Evolutionary conservation across 1,140 invertebrate genomes (phyloP).

Genomic region (Zaprionus ghesquierei): DNA sequence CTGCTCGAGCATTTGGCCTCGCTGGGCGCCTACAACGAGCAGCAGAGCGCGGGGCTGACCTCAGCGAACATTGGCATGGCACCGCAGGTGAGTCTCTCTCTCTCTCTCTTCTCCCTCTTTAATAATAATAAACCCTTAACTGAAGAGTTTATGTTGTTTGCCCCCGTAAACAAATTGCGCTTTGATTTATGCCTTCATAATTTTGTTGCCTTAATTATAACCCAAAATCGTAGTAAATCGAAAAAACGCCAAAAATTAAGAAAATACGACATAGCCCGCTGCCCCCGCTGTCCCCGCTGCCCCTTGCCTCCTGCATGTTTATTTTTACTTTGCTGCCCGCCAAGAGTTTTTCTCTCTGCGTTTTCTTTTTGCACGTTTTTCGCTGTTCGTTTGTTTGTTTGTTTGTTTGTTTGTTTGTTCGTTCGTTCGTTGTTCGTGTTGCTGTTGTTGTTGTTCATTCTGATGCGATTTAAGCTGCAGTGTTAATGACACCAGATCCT

Average conservation of each 20-base stretch:
- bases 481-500: slow-evolving; percentile 44
- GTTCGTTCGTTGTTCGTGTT: slow-evolving; percentile 26
- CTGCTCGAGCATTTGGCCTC: slow-evolving; percentile 96
- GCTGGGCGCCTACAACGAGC: slow-evolving; percentile 86
- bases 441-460: slow-evolving; percentile 42
- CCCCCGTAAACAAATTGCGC: slow-evolving; percentile 37
- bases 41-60: slow-evolving; percentile 75
- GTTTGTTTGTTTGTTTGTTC: slow-evolving; percentile 40
- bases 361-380: slow-evolving; percentile 62
- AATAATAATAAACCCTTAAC: slow-evolving; percentile 16
- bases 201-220: slow-evolving; percentile 43
- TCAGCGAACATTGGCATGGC: slow-evolving; percentile 85
- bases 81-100: slow-evolving; percentile 84
- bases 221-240: slow-evolving; percentile 16
- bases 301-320: slow-evolving; percentile 49
- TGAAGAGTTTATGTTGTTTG: slow-evolving; percentile 48
- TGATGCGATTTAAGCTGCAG: slow-evolving; percentile 9
- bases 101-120: not conserved
- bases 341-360: slow-evolving; percentile 27
- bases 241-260: not conserved
- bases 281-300: not conserved
- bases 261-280: not conserved
- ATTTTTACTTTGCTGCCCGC: slow-evolving; percentile 57
- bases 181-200: slow-evolving; percentile 68
- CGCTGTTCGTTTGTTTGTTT: slow-evolving; percentile 35